Conservation (phyloP, 2,113 vertebrate genomes). For the Zingel zingel region DNA sequence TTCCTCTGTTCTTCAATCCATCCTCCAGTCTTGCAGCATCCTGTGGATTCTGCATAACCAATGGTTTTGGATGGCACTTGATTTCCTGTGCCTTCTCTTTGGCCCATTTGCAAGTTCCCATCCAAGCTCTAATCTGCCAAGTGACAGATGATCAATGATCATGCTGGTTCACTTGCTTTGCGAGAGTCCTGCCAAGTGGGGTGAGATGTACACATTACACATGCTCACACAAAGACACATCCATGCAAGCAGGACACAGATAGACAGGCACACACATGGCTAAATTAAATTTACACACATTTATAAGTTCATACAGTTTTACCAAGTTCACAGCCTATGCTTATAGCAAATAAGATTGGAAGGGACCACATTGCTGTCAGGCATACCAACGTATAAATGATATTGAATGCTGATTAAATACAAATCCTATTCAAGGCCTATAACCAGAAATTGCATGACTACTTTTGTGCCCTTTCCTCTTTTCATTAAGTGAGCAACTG, state of each 20-base stretch:
- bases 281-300: not conserved
- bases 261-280: not conserved
- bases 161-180: conserved; percentile 44
- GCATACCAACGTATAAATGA: not conserved
- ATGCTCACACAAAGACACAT: conserved; percentile 32
- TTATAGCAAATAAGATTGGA: not conserved
- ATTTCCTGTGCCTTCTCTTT: conserved; percentile 68
- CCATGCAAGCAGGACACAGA: conserved; percentile 6
- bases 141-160: conserved; percentile 73
- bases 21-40: conserved; percentile 46
- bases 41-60: conserved; percentile 54
- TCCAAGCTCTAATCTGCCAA: conserved; percentile 60
- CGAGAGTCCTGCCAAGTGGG: conserved; percentile 51
- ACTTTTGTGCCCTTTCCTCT: conserved; percentile 23
- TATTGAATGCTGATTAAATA: conserved; percentile 3
- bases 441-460: conserved; percentile 1
- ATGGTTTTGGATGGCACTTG: conserved; percentile 58
- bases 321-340: not conserved
- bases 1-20: conserved; percentile 48
- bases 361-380: not conserved
- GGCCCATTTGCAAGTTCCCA: conserved; percentile 46
- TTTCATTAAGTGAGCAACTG: conserved; percentile 29
- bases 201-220: conserved; percentile 55
- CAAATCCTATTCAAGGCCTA: conserved; percentile 11
- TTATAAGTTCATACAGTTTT: not conserved